Evolutionary conservation across 1,140 invertebrate species (phyloP), one percentile per base, ranked within the genome.

Genomic region (Euura saliciscinereae): DNA sequence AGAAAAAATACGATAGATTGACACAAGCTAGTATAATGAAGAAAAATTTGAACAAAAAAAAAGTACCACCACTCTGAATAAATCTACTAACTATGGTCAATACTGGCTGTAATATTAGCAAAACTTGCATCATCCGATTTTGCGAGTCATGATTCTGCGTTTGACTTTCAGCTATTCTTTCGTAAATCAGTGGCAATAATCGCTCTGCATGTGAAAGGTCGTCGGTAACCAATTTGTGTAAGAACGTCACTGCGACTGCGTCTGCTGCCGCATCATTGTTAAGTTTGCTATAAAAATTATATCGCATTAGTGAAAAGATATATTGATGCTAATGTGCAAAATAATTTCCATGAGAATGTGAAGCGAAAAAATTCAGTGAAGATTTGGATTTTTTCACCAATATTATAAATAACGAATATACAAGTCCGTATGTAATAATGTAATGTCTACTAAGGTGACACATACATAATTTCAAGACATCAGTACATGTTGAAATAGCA

Each of bases 71-170:
- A 28, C 28, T 28, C 28, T 28, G 28, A 28, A 28, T 28, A 28
- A 28, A 28, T 45, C n/a, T 2, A 13, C 69, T 78, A 70, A 85
- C 83, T 75, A 78, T 65, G 68, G 72, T 75, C 66, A 86, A 75
- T 45, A 74, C 46, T 11, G 82, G 81, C 71, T 85, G 80, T 43
- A 90, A 73, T 13, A 91, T 67, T 28, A 90, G 74, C n/a, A 91
- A 72, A 28, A 78, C 71, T 78, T 91, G 90, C 76, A 89, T 85
- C 65, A 88, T 78, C 78, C 90, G 79, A 66, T 89, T 83, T 73
- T 88, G 89, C 6, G 85, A 45, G 75, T 88, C 82, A 75, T 91
- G 90, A 11, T 85, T 76, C 6, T 85, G 75, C 28, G 78, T 78
- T 66, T 79, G 79, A 11, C 79, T 74, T 13, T 75, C 66, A 65